Conservation (phyloP, 64 coral and sea anemone genomes). For the Porites australiensis region DNA sequence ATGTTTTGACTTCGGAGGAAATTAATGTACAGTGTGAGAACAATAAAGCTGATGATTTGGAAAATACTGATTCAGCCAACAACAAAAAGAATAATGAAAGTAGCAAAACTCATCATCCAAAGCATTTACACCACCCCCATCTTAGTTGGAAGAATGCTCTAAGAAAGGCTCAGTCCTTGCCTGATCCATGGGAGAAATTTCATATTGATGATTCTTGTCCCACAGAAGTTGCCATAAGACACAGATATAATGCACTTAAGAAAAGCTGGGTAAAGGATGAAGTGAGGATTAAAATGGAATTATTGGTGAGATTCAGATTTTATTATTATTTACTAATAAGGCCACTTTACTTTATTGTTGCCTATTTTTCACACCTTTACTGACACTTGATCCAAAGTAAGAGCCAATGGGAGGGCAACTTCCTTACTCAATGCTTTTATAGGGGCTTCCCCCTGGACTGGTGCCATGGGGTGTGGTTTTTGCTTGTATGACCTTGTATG, state of each 20-base stretch:
- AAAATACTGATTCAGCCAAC: neutral
- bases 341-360: neutral
- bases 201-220: conserved; percentile 91
- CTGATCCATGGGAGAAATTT: conserved; percentile 97
- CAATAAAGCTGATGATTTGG: neutral
- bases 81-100: neutral
- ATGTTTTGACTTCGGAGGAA: neutral
- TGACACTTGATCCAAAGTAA: no score
- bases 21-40: neutral
- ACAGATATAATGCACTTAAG: conserved; percentile 96
- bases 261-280: conserved; percentile 98
- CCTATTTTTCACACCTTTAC: no score
- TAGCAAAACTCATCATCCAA: conserved; percentile 17
- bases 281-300: conserved; percentile 96
- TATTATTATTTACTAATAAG: neutral
- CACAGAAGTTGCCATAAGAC: conserved; percentile 78
- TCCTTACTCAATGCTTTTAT: no score
- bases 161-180: conserved; percentile 75
- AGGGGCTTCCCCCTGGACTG: no score
- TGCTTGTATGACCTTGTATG: no score
- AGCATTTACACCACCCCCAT: conserved; percentile 64
- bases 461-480: no score
- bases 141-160: conserved; percentile 91
- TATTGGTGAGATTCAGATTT: conserved; percentile 70
- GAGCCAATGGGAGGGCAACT: no score